Conservation (phyloP, 2,113 vertebrate species). For the Microtus montanus region DNA sequence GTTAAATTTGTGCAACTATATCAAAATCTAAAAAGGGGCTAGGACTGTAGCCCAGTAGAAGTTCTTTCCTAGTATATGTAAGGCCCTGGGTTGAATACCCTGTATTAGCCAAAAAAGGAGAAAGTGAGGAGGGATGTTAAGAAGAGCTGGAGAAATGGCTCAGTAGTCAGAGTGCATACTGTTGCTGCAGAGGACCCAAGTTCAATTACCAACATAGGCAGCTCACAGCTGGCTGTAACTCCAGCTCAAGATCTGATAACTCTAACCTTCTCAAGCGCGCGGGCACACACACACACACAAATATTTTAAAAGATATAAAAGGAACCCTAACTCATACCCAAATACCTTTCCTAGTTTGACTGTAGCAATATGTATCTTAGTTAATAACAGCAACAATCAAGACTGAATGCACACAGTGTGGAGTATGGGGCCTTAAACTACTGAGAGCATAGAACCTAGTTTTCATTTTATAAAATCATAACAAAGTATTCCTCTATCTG, state of each 20-base stretch:
- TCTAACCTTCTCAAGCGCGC: neutral
- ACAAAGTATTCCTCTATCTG: neutral
- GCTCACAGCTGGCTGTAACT: neutral
- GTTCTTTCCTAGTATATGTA: neutral
- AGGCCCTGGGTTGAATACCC: neutral
- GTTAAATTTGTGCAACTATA: neutral
- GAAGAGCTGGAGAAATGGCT: neutral
- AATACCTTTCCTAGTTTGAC: neutral
- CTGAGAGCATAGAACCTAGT: neutral
- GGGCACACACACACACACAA: neutral
- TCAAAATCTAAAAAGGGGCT: neutral
- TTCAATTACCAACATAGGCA: neutral
- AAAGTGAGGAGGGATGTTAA: neutral
- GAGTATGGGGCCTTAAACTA: neutral
- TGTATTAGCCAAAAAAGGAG: neutral
- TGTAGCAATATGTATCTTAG: neutral
- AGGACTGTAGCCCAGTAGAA: neutral
- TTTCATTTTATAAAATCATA: conserved; percentile 41
- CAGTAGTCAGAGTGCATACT: neutral
- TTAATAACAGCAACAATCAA: neutral
- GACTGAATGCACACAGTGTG: neutral
- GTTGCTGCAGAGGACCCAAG: neutral
- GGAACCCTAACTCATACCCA: neutral
- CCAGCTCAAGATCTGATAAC: neutral
- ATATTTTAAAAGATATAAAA: neutral